Conservation (phyloP, 2,888 invertebrate species). For the Brachycybe producta region DNA sequence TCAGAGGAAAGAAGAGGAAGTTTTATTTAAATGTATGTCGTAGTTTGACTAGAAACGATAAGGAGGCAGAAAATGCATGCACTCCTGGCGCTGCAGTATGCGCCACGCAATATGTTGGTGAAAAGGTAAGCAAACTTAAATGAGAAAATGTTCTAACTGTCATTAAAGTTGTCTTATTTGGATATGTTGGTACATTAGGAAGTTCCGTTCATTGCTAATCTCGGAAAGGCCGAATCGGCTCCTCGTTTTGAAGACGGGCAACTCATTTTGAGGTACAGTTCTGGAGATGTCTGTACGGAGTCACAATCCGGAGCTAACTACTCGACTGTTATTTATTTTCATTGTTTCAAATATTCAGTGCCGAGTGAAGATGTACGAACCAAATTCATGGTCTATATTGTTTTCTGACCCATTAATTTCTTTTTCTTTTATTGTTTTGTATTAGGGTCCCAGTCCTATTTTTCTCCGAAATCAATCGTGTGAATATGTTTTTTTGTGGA, state of each 20-base stretch:
- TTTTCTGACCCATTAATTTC: no score
- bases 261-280: slow-evolving; percentile 11
- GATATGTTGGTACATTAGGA: background rate
- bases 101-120: background rate
- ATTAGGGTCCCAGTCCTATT: background rate
- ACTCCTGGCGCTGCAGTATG: background rate
- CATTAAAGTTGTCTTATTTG: background rate
- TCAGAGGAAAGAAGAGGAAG: background rate
- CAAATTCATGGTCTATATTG: no score
- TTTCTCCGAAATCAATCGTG: background rate
- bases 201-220: slow-evolving; percentile 4
- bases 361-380: no score
- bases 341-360: slow-evolving; percentile 1
- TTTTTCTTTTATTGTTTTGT: background rate
- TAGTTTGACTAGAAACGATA: background rate
- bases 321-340: slow-evolving; percentile 14
- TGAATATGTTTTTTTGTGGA: slow-evolving; percentile 8
- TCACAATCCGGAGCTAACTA: slow-evolving; percentile 10
- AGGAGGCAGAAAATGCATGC: background rate
- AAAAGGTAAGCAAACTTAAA: no score
- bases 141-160: no score
- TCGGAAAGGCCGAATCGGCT: background rate
- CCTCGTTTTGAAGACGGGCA: slow-evolving; percentile 11
- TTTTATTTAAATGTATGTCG: slow-evolving; percentile 17
- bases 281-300: slow-evolving; percentile 11